Evolutionary conservation across 2,113 vertebrate genomes (phyloP).

Genomic region (Odontesthes bonariensis): DNA sequence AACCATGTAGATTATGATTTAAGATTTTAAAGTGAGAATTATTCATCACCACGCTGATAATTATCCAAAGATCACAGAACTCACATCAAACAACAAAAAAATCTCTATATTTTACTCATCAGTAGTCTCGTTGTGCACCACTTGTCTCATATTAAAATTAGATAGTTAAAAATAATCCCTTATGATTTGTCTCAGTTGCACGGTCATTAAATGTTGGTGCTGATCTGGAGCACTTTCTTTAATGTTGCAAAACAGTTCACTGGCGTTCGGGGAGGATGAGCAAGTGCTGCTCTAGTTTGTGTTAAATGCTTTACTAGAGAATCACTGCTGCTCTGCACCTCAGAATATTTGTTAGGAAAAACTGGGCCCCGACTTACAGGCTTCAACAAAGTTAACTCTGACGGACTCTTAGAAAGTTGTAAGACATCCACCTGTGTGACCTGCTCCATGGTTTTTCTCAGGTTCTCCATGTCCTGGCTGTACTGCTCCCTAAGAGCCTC

Average conservation of each 20-base stretch:
- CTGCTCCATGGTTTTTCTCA: conserved; percentile 88
- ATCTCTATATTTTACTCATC: neutral
- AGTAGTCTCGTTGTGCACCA: neutral
- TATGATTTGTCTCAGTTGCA: neutral
- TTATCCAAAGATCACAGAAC: neutral
- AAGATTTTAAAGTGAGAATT: neutral
- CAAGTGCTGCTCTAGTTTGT: neutral
- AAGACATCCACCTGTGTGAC: conserved; percentile 84
- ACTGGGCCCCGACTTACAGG: neutral
- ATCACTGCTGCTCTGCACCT: neutral
- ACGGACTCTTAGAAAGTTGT: neutral
- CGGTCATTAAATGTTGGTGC: neutral
- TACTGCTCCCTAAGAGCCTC: conserved; percentile 88
- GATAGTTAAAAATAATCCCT: neutral
- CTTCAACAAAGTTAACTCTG: neutral
- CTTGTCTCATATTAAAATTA: neutral
- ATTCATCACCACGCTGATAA: neutral
- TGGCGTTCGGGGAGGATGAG: neutral
- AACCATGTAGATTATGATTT: neutral
- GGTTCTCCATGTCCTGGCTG: conserved; percentile 86
- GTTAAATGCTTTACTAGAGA: neutral
- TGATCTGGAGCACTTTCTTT: neutral
- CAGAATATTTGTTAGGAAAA: neutral
- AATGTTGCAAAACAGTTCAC: neutral
- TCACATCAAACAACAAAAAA: conserved; percentile 4